These are phyloP conservation scores for Pimpla rufipes DNA, from an alignment of 2,888 invertebrate genomes.

Conservation along the genomic window DNA sequence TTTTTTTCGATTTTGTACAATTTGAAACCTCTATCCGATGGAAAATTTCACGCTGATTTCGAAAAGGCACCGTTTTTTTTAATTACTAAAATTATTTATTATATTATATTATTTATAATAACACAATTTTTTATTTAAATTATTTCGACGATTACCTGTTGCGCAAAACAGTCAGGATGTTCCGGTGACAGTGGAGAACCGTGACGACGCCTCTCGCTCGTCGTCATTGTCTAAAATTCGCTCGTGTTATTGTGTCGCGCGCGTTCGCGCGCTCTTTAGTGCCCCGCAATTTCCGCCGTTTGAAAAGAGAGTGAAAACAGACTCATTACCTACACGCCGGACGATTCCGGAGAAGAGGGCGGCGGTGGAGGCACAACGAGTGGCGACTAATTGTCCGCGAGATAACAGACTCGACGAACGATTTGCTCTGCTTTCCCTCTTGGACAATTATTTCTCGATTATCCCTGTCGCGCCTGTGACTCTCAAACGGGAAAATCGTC, in stretches of 20 bases:
- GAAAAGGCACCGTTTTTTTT: too few species aligned
- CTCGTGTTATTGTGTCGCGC: constrained; percentile 32
- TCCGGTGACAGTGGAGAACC: constrained; percentile 3
- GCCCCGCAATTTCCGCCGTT: constrained; percentile 54
- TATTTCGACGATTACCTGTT: constrained; percentile 24
- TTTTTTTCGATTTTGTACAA: too few species aligned
- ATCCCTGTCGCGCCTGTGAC: neutral
- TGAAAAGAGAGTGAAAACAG: constrained; percentile 53
- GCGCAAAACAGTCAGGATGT: constrained; percentile 11
- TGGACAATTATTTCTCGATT: constrained; percentile 51
- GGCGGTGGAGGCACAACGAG: neutral
- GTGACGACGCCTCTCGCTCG: constrained; percentile 25
- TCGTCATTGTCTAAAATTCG: constrained; percentile 40
- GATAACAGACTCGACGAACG: constrained; percentile 42
- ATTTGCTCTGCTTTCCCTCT: constrained; percentile 33
- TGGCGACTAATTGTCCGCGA: constrained; percentile 22
- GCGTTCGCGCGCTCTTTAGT: constrained; percentile 25
- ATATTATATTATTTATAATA: neutral
- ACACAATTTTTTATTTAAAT: neutral
- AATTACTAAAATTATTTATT: constrained; percentile 37
- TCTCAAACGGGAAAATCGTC: neutral
- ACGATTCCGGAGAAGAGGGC: constrained; percentile 19
- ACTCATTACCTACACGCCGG: constrained; percentile 48
- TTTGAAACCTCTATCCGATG: too few species aligned
- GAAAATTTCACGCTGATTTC: too few species aligned